Evolutionary conservation across 1,140 invertebrate genomes (phyloP).

Genomic region (Drosophila sucinea): DNA sequence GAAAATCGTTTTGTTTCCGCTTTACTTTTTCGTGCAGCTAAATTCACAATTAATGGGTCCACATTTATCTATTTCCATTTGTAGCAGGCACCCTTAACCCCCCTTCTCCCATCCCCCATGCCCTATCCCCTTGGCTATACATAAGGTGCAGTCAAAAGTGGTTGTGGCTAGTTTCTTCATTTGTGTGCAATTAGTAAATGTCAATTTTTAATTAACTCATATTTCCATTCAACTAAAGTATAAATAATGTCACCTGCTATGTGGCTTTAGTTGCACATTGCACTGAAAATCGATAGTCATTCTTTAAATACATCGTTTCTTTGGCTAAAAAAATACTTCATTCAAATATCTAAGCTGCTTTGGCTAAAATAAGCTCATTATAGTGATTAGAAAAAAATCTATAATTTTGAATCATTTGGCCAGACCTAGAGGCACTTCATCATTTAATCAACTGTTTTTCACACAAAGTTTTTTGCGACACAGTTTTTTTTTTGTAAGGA

Average conservation of each 20-base stretch:
- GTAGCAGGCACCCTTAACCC: background rate
- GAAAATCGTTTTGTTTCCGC: background rate
- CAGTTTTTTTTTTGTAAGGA: no score
- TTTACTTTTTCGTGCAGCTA: background rate
- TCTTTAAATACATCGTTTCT: no score
- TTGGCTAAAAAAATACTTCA: no score
- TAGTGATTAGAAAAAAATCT: no score
- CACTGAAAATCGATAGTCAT: background rate
- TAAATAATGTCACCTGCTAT: background rate
- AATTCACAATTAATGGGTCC: background rate
- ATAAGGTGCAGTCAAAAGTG: background rate
- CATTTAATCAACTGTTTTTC: no score
- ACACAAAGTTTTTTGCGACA: no score
- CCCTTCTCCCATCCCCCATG: no score
- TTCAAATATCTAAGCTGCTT: no score
- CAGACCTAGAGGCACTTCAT: no score
- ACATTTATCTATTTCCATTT: background rate
- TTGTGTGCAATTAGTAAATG: conserved; percentile 55
- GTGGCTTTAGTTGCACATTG: background rate
- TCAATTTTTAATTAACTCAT: conserved; percentile 66
- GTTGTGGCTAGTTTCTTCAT: background rate
- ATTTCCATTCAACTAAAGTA: conserved; percentile 12
- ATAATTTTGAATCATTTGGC: no score
- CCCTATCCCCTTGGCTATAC: background rate
- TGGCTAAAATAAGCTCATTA: no score